A percentile compares a stretch with the other conserved stretches of the same genome.
These are phyloP conservation scores for Ciona savignyi DNA, from an alignment of 23 tunicate genomes.

Conservation along the genomic window DNA sequence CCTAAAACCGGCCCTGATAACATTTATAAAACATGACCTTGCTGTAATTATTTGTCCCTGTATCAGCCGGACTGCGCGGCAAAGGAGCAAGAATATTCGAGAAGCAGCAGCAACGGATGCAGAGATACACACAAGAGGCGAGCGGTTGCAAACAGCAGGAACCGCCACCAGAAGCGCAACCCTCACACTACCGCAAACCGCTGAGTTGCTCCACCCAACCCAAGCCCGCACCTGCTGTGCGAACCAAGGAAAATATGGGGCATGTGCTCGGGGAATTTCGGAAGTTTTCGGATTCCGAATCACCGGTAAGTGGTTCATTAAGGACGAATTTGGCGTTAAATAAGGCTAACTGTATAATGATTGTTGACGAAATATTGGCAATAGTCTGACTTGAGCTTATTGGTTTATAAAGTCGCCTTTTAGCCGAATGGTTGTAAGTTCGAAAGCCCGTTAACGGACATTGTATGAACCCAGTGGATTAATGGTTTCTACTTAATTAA, in stretches of 20 bases:
- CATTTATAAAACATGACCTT: background rate
- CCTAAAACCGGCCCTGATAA: no score
- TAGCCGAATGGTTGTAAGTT: no score
- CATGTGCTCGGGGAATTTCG: conserved; percentile 72
- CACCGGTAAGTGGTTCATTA: conserved; percentile 50
- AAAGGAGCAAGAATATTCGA: conserved; percentile 87
- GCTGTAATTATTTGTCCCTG: no score
- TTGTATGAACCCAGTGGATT: no score
- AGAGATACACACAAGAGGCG: conserved; percentile 59
- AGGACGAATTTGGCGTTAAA: no score
- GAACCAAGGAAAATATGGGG: conserved; percentile 36
- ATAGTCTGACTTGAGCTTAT: no score
- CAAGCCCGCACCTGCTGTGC: conserved; percentile 9
- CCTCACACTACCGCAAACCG: conserved; percentile 1
- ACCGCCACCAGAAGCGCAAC: background rate
- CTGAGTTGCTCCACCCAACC: background rate
- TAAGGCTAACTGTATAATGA: no score
- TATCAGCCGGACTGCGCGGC: conserved; percentile 35
- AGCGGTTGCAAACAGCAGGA: conserved; percentile 22
- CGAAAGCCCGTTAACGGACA: no score
- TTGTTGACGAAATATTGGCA: no score
- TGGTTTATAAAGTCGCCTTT: no score
- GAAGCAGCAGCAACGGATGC: conserved; percentile 83
- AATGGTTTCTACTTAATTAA: no score
- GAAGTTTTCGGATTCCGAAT: conserved; percentile 45